Evolutionary conservation across 2,113 vertebrate species (phyloP).

Genomic region (Spheniscus mendiculus): DNA sequence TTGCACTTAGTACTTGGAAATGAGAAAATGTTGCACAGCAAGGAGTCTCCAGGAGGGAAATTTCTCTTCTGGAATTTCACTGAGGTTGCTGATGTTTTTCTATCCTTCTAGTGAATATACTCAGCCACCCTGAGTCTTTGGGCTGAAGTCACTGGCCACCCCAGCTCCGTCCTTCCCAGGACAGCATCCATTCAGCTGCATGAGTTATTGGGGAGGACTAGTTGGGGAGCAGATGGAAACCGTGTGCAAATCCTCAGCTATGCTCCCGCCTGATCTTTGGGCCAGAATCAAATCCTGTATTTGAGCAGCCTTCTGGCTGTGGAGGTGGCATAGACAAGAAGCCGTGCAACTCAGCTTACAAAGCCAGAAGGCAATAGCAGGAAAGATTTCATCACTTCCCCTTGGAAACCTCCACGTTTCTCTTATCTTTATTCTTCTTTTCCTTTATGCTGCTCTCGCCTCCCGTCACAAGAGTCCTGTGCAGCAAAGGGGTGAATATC

Average conservation of each 20-base stretch:
- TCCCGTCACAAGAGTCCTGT: background rate
- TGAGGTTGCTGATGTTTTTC: background rate
- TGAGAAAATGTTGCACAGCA: background rate
- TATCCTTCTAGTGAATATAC: background rate
- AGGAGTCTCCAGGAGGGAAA: background rate
- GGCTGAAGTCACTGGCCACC: background rate
- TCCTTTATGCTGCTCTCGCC: background rate
- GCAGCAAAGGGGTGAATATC: background rate
- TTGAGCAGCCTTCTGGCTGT: constrained; percentile 57
- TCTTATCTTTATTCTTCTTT: background rate
- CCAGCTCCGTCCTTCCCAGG: background rate
- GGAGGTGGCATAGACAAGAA: constrained; percentile 58
- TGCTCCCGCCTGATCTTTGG: constrained; percentile 39
- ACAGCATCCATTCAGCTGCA: background rate
- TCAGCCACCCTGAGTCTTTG: background rate
- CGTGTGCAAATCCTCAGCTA: constrained; percentile 9
- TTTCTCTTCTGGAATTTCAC: background rate
- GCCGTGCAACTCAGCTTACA: constrained; percentile 11
- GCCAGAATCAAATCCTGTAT: constrained; percentile 39
- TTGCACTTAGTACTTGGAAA: background rate
- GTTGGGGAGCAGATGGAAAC: constrained; percentile 34
- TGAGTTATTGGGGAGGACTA: background rate
- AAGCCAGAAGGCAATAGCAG: constrained; percentile 34
- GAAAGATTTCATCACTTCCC: background rate
- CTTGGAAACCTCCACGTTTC: background rate